Percentiles rank a stretch among this genome's conserved stretches.
Conservation (phyloP, 2,888 invertebrate species). For the Gandaritis pyraliata region DNA sequence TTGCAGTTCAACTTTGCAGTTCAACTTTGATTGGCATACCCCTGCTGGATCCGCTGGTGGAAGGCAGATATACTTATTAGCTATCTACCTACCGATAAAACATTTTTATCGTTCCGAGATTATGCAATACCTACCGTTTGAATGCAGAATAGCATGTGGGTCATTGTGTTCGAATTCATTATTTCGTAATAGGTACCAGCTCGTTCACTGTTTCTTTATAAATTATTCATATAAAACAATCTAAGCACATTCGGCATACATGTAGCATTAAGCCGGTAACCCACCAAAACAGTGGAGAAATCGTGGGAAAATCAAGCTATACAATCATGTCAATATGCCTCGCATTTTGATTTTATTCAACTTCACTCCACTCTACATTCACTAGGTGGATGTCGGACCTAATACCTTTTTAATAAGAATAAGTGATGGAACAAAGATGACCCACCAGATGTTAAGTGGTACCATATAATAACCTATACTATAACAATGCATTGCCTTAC, state of each 20-base stretch:
- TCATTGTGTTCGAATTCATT: conserved; percentile 29
- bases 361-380: background rate
- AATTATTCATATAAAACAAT: conserved; percentile 36
- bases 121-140: conserved; percentile 18
- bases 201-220: conserved; percentile 39
- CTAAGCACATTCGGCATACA: conserved; percentile 19
- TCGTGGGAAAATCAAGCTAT: background rate
- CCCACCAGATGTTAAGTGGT: too few species aligned
- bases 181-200: conserved; percentile 35
- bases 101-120: conserved; percentile 21
- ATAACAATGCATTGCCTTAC: too few species aligned
- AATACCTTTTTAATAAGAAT: too few species aligned
- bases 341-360: background rate
- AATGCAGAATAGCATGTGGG: conserved; percentile 27
- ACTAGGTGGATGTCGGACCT: background rate
- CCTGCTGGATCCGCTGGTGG: background rate
- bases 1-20: too few species aligned
- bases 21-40: too few species aligned
- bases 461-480: too few species aligned
- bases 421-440: too few species aligned
- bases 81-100: conserved; percentile 1
- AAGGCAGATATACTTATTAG: background rate
- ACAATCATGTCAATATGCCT: background rate
- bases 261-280: background rate
- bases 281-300: background rate